These are phyloP conservation scores for Kryptolebias marmoratus DNA, from an alignment of 2,113 vertebrate species.

Conservation along the genomic window DNA sequence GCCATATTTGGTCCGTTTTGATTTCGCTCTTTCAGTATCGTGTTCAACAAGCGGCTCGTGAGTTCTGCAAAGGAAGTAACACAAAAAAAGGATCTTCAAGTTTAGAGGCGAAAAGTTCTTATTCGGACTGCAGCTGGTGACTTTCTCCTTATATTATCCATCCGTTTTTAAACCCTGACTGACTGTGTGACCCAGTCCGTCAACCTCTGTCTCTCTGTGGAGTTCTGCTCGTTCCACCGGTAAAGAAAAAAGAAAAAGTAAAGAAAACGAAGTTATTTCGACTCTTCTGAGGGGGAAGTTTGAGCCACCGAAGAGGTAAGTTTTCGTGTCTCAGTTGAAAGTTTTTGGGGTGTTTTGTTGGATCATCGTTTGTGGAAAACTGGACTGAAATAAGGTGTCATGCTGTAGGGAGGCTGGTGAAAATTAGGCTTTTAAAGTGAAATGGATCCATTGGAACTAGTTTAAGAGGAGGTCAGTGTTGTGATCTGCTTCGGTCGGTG, in stretches of 20 bases:
- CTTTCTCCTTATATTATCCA: background rate
- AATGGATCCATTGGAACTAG: too few species aligned
- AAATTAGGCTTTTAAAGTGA: too few species aligned
- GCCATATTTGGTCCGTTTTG: background rate
- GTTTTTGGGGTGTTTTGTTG: background rate
- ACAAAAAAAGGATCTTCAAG: background rate
- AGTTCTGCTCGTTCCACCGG: too few species aligned
- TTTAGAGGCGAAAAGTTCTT: background rate
- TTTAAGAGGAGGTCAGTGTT: too few species aligned
- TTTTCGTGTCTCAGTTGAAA: background rate
- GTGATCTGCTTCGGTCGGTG: too few species aligned
- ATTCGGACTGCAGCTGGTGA: background rate
- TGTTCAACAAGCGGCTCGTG: slow-evolving; percentile 11
- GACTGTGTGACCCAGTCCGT: too few species aligned
- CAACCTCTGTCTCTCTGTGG: too few species aligned
- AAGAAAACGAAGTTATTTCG: background rate
- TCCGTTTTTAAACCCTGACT: too few species aligned
- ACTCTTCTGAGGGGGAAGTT: background rate
- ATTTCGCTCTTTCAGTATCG: background rate
- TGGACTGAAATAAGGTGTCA: too few species aligned
- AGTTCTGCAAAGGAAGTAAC: background rate
- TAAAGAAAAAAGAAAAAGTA: background rate
- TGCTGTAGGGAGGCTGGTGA: too few species aligned
- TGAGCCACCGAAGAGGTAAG: slow-evolving; percentile 34
- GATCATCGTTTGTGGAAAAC: too few species aligned